These are phyloP conservation scores for Arctocebus calabarensis DNA, from an alignment of 2,797 vertebrate genomes.

Conservation along the genomic window DNA sequence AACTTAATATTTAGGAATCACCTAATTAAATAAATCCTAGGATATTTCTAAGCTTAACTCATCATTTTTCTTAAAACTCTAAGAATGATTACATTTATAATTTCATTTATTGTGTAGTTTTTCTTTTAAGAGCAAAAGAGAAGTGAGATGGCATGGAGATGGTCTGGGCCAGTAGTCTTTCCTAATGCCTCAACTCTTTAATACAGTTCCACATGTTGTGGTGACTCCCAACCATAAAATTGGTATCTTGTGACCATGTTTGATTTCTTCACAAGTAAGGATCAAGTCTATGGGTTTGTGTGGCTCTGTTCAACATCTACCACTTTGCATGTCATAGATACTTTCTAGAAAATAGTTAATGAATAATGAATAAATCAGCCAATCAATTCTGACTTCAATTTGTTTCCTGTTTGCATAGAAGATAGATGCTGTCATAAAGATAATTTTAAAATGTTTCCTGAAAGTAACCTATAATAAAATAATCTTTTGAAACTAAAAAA, in stretches of 20 bases:
- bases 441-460: not conserved
- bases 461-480: not conserved
- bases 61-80: conserved; percentile 9
- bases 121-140: not conserved
- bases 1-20: conserved; percentile 49
- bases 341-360: not conserved
- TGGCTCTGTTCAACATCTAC: not conserved
- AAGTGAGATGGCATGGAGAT: not conserved
- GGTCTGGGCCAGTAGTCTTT: too few species aligned
- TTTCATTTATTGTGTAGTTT: not conserved
- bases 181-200: too few species aligned
- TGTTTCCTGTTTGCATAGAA: not conserved
- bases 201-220: too few species aligned
- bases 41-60: not conserved
- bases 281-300: not conserved
- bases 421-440: not conserved
- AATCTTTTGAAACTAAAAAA: not conserved
- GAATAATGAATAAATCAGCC: not conserved
- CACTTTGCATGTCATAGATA: not conserved
- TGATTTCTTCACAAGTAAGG: not conserved
- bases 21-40: conserved; percentile 45
- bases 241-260: not conserved
- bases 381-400: not conserved
- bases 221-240: too few species aligned
- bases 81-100: not conserved